Conservation (phyloP, 2,888 invertebrate species). For the Schrankia costaestrigalis region DNA sequence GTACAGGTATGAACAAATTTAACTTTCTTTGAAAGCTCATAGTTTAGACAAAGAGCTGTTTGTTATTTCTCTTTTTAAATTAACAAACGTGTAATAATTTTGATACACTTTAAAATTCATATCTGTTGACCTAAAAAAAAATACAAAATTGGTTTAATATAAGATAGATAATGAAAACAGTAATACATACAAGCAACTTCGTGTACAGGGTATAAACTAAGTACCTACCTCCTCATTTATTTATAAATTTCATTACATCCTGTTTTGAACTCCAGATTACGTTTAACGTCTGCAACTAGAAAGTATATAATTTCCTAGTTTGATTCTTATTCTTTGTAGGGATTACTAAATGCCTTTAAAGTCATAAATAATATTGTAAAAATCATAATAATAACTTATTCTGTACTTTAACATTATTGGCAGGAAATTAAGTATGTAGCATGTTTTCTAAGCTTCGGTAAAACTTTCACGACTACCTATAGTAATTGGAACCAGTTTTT, state of each 20-base stretch:
- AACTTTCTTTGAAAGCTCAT: too few species aligned
- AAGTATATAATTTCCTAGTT: too few species aligned
- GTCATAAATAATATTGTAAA: background rate
- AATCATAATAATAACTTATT: conserved; percentile 1
- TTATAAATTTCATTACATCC: conserved; percentile 25
- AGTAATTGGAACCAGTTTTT: conserved; percentile 52
- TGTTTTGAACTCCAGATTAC: conserved; percentile 8
- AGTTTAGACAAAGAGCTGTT: too few species aligned
- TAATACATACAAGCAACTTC: conserved; percentile 6
- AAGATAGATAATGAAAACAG: conserved; percentile 4
- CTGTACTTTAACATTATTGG: conserved; percentile 12
- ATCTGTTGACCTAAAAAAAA: conserved; percentile 3
- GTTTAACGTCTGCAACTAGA: too few species aligned
- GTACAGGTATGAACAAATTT: background rate
- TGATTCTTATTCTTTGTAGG: too few species aligned
- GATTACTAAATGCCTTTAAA: too few species aligned
- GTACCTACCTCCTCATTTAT: conserved; percentile 18
- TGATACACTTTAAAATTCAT: conserved; percentile 15
- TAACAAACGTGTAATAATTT: conserved; percentile 16
- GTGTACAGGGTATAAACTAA: conserved; percentile 7
- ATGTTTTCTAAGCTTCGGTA: conserved; percentile 47
- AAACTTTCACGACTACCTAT: conserved; percentile 58
- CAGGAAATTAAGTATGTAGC: conserved; percentile 43
- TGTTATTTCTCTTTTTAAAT: conserved; percentile 14
- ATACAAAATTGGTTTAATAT: too few species aligned